Evolutionary conservation across 2,888 invertebrate genomes (phyloP).

Genomic region (Eugnorisma glareosa): DNA sequence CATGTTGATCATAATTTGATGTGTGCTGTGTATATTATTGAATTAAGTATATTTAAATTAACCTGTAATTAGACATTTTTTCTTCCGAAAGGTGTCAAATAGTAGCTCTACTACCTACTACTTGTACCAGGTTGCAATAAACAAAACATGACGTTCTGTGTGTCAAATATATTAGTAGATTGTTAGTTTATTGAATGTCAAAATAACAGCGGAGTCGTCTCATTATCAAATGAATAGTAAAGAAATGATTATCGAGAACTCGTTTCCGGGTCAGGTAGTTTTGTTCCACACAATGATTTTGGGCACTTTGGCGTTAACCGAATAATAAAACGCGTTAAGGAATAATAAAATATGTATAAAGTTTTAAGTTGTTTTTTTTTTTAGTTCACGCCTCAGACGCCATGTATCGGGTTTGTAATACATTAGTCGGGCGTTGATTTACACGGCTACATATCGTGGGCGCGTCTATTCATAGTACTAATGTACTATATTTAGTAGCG

Average conservation of each 20-base stretch:
- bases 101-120: not conserved
- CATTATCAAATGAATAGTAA: slow-evolving; percentile 71
- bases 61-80: not conserved
- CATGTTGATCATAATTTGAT: slow-evolving; percentile 15
- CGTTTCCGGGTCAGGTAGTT: slow-evolving; percentile 78
- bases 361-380: slow-evolving; percentile 74
- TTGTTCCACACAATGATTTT: slow-evolving; percentile 74
- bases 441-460: slow-evolving; percentile 86
- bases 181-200: slow-evolving; percentile 20
- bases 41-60: slow-evolving; percentile 14
- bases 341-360: slow-evolving; percentile 71
- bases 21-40: slow-evolving; percentile 6
- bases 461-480: slow-evolving; percentile 89
- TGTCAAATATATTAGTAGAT: slow-evolving; percentile 25
- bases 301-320: slow-evolving; percentile 68
- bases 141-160: slow-evolving; percentile 1
- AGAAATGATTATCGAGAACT: slow-evolving; percentile 72
- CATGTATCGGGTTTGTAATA: slow-evolving; percentile 85
- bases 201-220: slow-evolving; percentile 54
- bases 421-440: slow-evolving; percentile 89
- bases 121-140: not conserved
- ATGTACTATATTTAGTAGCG: slow-evolving; percentile 89
- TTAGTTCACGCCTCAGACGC: slow-evolving; percentile 75
- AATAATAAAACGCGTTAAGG: slow-evolving; percentile 64
- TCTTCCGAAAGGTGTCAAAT: not conserved